Conservation (phyloP, 2,888 invertebrate genomes). For the Drosophila robusta region DNA sequence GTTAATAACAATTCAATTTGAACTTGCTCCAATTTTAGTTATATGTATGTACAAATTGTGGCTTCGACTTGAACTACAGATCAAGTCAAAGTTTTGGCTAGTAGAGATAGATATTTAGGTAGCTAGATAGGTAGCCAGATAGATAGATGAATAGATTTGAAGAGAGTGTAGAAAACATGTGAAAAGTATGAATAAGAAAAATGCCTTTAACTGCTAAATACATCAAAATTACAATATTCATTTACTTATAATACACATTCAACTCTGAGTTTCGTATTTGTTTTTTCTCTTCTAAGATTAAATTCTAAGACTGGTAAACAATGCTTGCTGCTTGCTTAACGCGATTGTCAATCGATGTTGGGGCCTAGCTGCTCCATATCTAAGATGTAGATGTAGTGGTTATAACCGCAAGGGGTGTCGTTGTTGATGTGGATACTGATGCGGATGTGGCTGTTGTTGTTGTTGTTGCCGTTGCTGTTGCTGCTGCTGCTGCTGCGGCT, state of each 20-base stretch:
- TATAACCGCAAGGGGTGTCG: constrained; percentile 13
- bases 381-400: constrained; percentile 35
- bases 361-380: constrained; percentile 26
- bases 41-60: constrained; percentile 16
- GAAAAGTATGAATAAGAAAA: constrained; percentile 51
- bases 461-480: constrained; percentile 6
- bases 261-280: constrained; percentile 12
- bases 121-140: constrained; percentile 22
- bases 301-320: constrained; percentile 66
- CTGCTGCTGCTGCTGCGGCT: constrained; percentile 5
- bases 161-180: constrained; percentile 34
- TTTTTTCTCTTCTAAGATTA: constrained; percentile 20
- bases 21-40: constrained; percentile 56
- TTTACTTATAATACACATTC: constrained; percentile 30
- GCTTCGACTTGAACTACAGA: constrained; percentile 22
- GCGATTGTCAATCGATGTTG: constrained; percentile 74
- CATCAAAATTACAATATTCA: constrained; percentile 49
- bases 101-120: constrained; percentile 25
- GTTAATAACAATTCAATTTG: constrained; percentile 78
- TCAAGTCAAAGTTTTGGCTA: constrained; percentile 23
- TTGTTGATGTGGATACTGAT: constrained; percentile 23
- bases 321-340: constrained; percentile 71
- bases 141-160: constrained; percentile 27
- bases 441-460: constrained; percentile 22
- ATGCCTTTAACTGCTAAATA: constrained; percentile 69